These are phyloP conservation scores for Antheraea assamensis DNA, from an alignment of 2,888 invertebrate species.

Conservation along the genomic window DNA sequence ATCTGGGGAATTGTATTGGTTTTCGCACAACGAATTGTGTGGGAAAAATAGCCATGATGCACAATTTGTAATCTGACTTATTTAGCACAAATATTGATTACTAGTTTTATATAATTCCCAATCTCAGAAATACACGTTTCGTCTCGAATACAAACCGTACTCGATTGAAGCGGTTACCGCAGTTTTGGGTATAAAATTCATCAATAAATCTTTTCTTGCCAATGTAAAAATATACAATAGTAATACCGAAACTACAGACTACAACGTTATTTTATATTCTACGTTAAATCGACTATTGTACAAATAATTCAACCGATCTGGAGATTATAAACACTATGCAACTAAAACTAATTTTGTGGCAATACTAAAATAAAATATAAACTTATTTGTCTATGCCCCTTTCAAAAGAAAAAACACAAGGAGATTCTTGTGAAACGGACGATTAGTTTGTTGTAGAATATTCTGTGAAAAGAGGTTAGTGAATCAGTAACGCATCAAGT, in stretches of 20 bases:
- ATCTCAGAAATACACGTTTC: background rate
- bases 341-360: constrained; percentile 23
- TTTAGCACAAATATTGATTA: background rate
- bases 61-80: background rate
- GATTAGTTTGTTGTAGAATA: constrained; percentile 64
- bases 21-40: background rate
- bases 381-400: constrained; percentile 47
- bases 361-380: constrained; percentile 20
- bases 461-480: constrained; percentile 68
- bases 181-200: constrained; percentile 30
- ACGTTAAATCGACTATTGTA: background rate
- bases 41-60: background rate
- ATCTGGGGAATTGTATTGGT: too few species aligned
- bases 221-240: constrained; percentile 28
- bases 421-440: constrained; percentile 64
- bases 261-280: background rate
- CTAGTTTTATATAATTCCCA: background rate
- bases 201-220: constrained; percentile 41
- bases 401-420: constrained; percentile 42
- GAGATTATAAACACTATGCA: background rate
- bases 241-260: constrained; percentile 13
- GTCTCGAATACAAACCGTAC: background rate
- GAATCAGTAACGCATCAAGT: constrained; percentile 67
- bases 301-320: background rate
- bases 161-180: background rate